Base-by-base conservation (phyloP, 2,113 vertebrate genomes). In the Mus spicilegus region DNA sequence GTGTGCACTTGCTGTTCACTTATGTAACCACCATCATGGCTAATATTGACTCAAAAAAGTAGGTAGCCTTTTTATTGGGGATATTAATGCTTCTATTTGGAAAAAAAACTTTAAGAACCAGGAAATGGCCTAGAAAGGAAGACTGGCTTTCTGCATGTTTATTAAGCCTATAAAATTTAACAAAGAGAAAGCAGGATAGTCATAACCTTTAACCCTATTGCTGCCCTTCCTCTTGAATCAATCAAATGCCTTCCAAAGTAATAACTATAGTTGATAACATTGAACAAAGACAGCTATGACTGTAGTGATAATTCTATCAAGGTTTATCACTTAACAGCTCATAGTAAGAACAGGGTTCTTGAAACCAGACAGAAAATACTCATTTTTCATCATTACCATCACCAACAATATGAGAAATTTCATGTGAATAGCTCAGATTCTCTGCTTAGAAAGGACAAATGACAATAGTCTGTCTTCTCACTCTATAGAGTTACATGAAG, bases 361-460 rank as follows among this genome's bases (percentile, higher is more conserved):
- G 54, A 95, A 49, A 77, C 63, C 33, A 97, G 26, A 87, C 13
- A 89, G 67, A 67, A 58, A 3, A 76, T 90, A 22, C 70, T 93
- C n/a, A 87, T 58, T 36, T 63, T 11, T 7, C 72, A 36, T 12
- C 72, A 61, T 42, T n/a, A 82, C 11, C 7, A n/a, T 77, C 89
- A 61, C 8, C 36, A 92, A 11, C 13, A 13, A 58, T 36, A 36
- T 80, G 69, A 91, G 33, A 92, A 89, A 85, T 58, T 87, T 78
- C 1, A 90, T 75, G 3, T 51, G 78, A 89, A 82, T 87, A 82
- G 17, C 28, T 39, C 65, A 63, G 28, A 87, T 56, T 86, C 26
- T 22, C 61, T 90, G 39, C 81, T 95, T 94, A 72, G 72, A 46
- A 77, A 91, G 51, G 9, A 28, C 56, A 3, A 24, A 73, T 73